Evolutionary conservation across 1,140 invertebrate genomes (phyloP), one percentile per base, ranked within the genome.

Genomic region (Aphidius gifuensis): DNA sequence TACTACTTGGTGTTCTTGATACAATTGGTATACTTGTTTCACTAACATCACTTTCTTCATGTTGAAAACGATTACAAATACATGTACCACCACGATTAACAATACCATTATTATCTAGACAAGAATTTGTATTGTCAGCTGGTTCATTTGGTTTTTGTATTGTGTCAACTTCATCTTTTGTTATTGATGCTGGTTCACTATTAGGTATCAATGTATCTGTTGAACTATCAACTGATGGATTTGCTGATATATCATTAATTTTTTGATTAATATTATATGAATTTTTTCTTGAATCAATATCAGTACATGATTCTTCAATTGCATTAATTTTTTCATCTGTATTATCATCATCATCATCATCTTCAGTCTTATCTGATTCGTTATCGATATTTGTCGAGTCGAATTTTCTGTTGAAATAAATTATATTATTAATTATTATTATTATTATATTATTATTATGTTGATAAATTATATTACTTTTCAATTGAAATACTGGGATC

Each of bases 401-500:
- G 44, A 80, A 80, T 76, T 81, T 76, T 69, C 82, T 80, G 49
- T 42, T 44, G 16, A 53, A 51, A 60, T 49, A 51, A 51, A 44
- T n/a, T n/a, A n/a, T n/a, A n/a, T n/a, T 44, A 60, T 54, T 16
- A 57, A 38, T 40, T 46, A 42, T 7, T 23, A 23, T 23, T 23
- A 23, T 23, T 23, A 23, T 23, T 23, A 23, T 23, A 23, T 23
- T 23, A 39, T 23, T 16, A 23, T 40, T 40, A 1, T 54, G 5
- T 5, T 40, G 16, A 60, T 43, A 53, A 54, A 42, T n/a, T 38
- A 51, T 1, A 46, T 60, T 59, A 81, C 80, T 80, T 80, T 74
- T 91, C 88, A 23, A 89, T 82, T 32, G 86, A 84, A 67, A 94
- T 84, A 75, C 86, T 93, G 16, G 92, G 91, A 79, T 94, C 92